Percentiles rank a stretch among this genome's conserved stretches.
Evolutionary conservation across 2,888 invertebrate species (phyloP).

Genomic region (Carterocephalus palaemon): DNA sequence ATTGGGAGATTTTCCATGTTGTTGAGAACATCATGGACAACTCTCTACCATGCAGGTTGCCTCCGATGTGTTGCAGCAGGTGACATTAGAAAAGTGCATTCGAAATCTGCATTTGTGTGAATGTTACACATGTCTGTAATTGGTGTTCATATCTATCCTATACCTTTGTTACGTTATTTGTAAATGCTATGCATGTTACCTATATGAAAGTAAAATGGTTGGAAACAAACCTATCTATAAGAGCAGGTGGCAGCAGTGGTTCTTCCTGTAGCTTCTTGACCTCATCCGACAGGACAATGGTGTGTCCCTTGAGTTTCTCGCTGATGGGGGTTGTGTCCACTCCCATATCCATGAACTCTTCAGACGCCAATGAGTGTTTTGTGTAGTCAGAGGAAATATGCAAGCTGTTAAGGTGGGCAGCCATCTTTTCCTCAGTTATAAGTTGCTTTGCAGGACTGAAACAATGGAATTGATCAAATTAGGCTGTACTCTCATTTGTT

Average conservation of each 20-base stretch:
- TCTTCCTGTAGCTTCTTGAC: constrained; percentile 82
- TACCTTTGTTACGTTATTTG: no score
- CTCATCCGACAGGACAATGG: constrained; percentile 84
- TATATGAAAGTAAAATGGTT: not conserved
- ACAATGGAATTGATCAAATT: constrained; percentile 16
- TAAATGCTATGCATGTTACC: no score
- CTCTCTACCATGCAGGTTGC: no score
- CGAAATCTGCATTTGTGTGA: no score
- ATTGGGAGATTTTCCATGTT: no score
- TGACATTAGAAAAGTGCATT: no score
- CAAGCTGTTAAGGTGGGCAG: constrained; percentile 86
- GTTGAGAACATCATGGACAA: no score
- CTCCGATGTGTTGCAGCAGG: no score
- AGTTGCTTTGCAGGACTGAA: constrained; percentile 83
- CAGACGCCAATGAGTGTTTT: constrained; percentile 44
- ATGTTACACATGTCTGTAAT: no score
- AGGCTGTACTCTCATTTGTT: not conserved
- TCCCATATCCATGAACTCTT: constrained; percentile 57
- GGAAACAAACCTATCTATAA: constrained; percentile 74
- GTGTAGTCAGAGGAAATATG: constrained; percentile 82
- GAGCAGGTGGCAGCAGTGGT: constrained; percentile 81
- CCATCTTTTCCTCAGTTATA: constrained; percentile 91
- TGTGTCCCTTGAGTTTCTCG: constrained; percentile 71
- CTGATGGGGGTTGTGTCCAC: constrained; percentile 44
- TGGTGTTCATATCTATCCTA: no score